phyloP scores from a whole-genome alignment of 2,888 invertebrate species.

The Acronicta leporina region DNA sequence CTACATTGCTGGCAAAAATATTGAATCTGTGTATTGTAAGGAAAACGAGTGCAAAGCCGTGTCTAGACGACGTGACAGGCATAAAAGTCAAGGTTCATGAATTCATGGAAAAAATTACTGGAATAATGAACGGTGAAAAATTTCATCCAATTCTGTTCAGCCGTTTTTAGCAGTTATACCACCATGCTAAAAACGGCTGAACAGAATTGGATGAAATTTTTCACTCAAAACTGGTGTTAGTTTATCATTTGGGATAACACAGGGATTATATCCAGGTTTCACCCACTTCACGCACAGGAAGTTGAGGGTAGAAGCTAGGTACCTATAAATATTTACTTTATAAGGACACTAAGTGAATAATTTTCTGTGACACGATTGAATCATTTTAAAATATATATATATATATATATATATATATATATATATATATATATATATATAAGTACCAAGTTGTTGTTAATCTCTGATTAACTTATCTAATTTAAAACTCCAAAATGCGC shows the following conservation, averaged over 20 bases:
- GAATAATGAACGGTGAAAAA: too few relatives aligned
- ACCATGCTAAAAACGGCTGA: too few relatives aligned
- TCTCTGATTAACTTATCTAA: slow-evolving; percentile 40
- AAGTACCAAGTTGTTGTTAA: slow-evolving; percentile 31
- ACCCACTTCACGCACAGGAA: too few relatives aligned
- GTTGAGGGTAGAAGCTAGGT: neutral
- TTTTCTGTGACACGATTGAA: slow-evolving; percentile 27
- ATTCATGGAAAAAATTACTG: neutral
- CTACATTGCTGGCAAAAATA: slow-evolving; percentile 10
- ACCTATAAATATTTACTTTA: slow-evolving; percentile 7
- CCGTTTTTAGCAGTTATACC: too few relatives aligned
- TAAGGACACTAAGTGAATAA: slow-evolving; percentile 38
- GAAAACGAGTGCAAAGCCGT: too few relatives aligned
- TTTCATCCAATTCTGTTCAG: too few relatives aligned
- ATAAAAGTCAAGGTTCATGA: neutral
- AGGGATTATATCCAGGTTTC: too few relatives aligned
- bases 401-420: slow-evolving; percentile 16
- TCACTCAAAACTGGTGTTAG: too few relatives aligned
- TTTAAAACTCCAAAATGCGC: slow-evolving; percentile 41
- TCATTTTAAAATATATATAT: slow-evolving; percentile 23
- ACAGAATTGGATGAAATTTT: too few relatives aligned
- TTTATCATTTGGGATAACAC: too few relatives aligned
- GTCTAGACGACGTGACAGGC: too few relatives aligned
- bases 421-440: slow-evolving; percentile 5
- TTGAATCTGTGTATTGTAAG: neutral